Evolutionary conservation across 2,113 vertebrate genomes (phyloP).

Genomic region (Argyrosomus japonicus): DNA sequence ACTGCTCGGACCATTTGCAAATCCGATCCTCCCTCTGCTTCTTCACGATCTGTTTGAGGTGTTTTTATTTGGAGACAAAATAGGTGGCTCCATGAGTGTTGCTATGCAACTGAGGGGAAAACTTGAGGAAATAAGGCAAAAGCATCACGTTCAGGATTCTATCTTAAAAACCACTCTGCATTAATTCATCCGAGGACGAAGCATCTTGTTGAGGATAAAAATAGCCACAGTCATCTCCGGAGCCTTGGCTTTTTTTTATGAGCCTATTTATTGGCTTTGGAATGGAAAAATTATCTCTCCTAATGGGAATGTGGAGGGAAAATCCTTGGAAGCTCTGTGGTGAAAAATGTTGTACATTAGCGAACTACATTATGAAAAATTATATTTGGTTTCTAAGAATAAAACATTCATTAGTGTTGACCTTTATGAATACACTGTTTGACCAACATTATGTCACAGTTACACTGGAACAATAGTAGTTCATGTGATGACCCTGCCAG

Average conservation of each 20-base stretch:
- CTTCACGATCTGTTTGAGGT: constrained; percentile 17
- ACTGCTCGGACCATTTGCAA: constrained; percentile 11
- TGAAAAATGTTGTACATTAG: constrained; percentile 2
- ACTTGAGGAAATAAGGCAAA: constrained; percentile 17
- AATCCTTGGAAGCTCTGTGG: constrained; percentile 4
- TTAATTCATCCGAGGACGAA: constrained; percentile 34
- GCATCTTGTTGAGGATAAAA: constrained; percentile 48
- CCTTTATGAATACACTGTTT: neutral
- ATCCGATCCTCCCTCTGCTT: constrained; percentile 9
- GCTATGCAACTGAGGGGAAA: constrained; percentile 31
- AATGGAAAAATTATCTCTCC: constrained; percentile 20
- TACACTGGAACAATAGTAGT: neutral
- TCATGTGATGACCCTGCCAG: neutral
- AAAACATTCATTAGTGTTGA: neutral
- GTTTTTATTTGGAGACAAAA: constrained; percentile 20
- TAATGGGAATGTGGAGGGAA: constrained; percentile 20
- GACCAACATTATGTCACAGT: neutral
- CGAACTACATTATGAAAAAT: neutral
- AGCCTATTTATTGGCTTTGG: constrained; percentile 23
- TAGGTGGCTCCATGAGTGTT: constrained; percentile 30
- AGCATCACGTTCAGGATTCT: neutral
- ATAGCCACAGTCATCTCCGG: constrained; percentile 48
- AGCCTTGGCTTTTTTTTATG: constrained; percentile 3
- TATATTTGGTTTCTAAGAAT: neutral
- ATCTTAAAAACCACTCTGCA: constrained; percentile 32